Conservation (phyloP, 1,140 invertebrate species). For the Holcopasites calliopsidis region DNA sequence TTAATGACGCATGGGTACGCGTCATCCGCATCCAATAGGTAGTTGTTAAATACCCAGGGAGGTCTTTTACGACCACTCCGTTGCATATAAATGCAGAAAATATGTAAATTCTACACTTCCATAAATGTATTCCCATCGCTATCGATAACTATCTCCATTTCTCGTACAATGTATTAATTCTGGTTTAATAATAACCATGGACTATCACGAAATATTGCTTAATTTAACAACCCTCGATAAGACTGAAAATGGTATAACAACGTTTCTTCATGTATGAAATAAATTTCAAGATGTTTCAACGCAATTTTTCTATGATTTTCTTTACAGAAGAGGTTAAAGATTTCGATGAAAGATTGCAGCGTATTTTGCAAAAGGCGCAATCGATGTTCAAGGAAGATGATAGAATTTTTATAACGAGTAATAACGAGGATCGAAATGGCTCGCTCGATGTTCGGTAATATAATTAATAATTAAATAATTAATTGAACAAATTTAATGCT, state of each 20-base stretch:
- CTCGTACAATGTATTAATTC: too few species aligned
- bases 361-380: slow-evolving; percentile 45
- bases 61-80: too few species aligned
- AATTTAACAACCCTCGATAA: slow-evolving; percentile 20
- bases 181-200: background rate
- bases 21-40: too few species aligned
- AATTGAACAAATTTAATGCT: background rate
- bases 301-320: background rate
- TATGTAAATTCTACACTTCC: too few species aligned
- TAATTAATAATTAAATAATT: background rate
- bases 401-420: slow-evolving; percentile 36
- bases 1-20: too few species aligned
- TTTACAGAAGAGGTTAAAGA: slow-evolving; percentile 20
- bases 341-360: slow-evolving; percentile 48
- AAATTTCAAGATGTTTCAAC: background rate
- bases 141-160: too few species aligned
- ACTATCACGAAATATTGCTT: slow-evolving; percentile 40
- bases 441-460: slow-evolving; percentile 44
- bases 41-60: too few species aligned
- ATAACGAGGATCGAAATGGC: slow-evolving; percentile 10
- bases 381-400: slow-evolving; percentile 47
- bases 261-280: background rate
- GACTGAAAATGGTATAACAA: slow-evolving; percentile 19
- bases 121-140: too few species aligned
- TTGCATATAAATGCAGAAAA: too few species aligned